Percentiles rank a stretch among this genome's conserved stretches.
These are phyloP conservation scores for Glossophaga mutica DNA, from an alignment of 2,797 vertebrate species.

Conservation along the genomic window DNA sequence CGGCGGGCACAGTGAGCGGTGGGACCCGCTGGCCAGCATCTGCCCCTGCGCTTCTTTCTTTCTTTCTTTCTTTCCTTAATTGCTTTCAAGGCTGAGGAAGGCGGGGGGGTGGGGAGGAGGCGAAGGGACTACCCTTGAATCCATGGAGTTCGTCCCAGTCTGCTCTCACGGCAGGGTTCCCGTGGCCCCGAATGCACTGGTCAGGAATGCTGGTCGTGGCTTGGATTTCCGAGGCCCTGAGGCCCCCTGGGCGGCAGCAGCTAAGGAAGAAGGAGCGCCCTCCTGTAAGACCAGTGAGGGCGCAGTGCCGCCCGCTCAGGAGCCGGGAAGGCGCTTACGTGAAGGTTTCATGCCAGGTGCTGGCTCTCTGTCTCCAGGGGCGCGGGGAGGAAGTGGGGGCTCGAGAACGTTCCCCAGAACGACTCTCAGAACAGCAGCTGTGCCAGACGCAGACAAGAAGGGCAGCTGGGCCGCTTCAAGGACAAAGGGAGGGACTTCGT, in stretches of 20 bases:
- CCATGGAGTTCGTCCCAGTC: rapidly evolving
- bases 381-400: not conserved
- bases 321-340: rapidly evolving
- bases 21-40: rapidly evolving
- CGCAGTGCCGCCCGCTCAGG: rapidly evolving
- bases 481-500: not conserved
- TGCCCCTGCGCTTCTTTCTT: rapidly evolving
- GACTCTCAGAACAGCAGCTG: too few relatives aligned
- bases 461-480: rapidly evolving
- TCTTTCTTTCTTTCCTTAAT: not conserved
- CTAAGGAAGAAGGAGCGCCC: rapidly evolving
- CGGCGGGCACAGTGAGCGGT: rapidly evolving
- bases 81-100: not conserved
- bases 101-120: rapidly evolving
- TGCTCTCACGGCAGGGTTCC: rapidly evolving
- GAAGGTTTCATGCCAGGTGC: rapidly evolving
- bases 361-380: not conserved
- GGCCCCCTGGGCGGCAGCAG: rapidly evolving
- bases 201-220: rapidly evolving
- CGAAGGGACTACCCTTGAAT: not conserved
- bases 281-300: rapidly evolving
- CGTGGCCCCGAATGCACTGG: rapidly evolving
- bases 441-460: rapidly evolving
- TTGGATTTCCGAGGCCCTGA: not conserved
- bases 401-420: not conserved